These are phyloP conservation scores for Lates calcarifer DNA, from an alignment of 2,113 vertebrate genomes.

Conservation along the genomic window DNA sequence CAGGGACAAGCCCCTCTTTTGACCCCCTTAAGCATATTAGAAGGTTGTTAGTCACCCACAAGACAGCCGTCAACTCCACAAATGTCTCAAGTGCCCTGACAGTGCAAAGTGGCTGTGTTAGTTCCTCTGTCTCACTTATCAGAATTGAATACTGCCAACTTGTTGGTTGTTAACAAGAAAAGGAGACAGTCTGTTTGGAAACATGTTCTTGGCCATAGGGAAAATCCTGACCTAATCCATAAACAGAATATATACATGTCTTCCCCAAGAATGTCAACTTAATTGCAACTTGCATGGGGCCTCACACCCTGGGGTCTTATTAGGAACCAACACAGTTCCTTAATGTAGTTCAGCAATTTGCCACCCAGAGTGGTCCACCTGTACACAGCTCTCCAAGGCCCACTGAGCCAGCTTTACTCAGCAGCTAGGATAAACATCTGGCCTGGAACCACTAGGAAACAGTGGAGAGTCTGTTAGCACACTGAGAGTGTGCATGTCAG, in stretches of 20 bases:
- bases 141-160: too few relatives aligned
- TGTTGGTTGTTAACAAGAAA: too few relatives aligned
- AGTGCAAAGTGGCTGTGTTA: not conserved
- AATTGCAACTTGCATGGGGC: not conserved
- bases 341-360: not conserved
- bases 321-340: not conserved
- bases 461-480: not conserved
- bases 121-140: too few relatives aligned
- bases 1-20: slow-evolving; percentile 13
- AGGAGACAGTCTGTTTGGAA: too few relatives aligned
- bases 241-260: too few relatives aligned
- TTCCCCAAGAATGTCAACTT: not conserved
- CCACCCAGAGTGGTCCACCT: not conserved
- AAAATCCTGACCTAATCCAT: too few relatives aligned
- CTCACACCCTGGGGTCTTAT: not conserved
- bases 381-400: not conserved
- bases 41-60: slow-evolving; percentile 40
- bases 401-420: not conserved
- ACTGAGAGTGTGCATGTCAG: not conserved
- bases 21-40: slow-evolving; percentile 39
- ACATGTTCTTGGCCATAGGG: too few relatives aligned
- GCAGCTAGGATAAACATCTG: slow-evolving; percentile 8
- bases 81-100: slow-evolving; percentile 19
- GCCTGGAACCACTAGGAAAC: not conserved
- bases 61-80: slow-evolving; percentile 25